Percentiles rank a stretch among this genome's conserved stretches.
Evolutionary conservation across 1,140 invertebrate species (phyloP).

Genomic region (Andricus grossulariae): DNA sequence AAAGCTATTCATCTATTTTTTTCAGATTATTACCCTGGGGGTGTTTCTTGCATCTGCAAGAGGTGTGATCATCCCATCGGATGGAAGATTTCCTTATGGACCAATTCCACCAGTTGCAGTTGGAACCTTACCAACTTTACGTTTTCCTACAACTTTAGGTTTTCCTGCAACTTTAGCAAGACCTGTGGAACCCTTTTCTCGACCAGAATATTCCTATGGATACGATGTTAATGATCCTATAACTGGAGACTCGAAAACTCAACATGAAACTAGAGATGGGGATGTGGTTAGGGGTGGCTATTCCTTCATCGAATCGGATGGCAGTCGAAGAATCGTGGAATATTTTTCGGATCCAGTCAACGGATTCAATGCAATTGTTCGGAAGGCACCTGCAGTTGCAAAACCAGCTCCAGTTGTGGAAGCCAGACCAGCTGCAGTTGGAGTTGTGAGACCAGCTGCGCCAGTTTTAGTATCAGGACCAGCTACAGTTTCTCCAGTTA

Average conservation of each 20-base stretch:
- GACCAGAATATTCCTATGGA: constrained; percentile 69
- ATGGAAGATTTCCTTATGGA: constrained; percentile 35
- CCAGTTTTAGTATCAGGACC: too few species aligned
- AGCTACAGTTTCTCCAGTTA: too few species aligned
- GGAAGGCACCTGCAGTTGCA: constrained; percentile 72
- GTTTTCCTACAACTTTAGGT: constrained; percentile 31
- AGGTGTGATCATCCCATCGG: neutral
- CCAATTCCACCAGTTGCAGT: constrained; percentile 34
- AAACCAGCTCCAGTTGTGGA: constrained; percentile 47
- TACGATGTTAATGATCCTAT: constrained; percentile 72
- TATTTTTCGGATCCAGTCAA: constrained; percentile 79
- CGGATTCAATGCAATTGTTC: constrained; percentile 81
- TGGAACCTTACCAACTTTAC: neutral
- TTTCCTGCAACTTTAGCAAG: constrained; percentile 24
- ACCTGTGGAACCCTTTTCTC: constrained; percentile 17
- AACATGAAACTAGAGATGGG: constrained; percentile 74
- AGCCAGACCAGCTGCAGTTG: too few species aligned
- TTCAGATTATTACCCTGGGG: neutral
- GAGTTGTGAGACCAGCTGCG: too few species aligned
- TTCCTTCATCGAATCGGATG: constrained; percentile 74
- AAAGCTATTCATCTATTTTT: neutral
- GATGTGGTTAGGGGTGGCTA: constrained; percentile 75
- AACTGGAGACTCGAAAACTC: constrained; percentile 76
- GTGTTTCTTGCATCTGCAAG: neutral
- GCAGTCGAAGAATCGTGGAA: constrained; percentile 78